A percentile compares a stretch with the other conserved stretches of the same genome.
Conservation (phyloP, 2,797 vertebrate genomes). For the Bucorvus abyssinicus region DNA sequence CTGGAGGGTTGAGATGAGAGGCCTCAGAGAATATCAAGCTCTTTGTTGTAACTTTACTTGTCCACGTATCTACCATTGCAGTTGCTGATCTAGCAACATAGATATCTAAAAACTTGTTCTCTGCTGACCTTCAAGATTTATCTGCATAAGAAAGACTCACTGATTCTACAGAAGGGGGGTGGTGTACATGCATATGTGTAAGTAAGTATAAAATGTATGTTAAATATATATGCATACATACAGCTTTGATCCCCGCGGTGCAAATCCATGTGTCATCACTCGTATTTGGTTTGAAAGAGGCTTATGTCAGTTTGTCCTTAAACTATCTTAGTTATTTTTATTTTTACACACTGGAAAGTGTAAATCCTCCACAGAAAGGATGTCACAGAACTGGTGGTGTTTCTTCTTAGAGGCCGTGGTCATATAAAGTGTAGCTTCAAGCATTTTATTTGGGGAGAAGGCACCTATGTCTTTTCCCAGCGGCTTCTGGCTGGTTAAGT, state of each 20-base stretch:
- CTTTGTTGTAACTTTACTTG: fast-evolving
- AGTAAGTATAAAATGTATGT: neutral
- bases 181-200: neutral
- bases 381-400: neutral
- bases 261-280: neutral
- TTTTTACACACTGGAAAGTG: neutral
- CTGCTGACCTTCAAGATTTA: neutral
- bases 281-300: neutral
- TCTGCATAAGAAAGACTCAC: neutral
- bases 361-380: neutral
- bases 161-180: neutral
- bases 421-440: neutral
- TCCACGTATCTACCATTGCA: neutral
- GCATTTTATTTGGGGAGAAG: neutral
- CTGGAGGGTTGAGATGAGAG: neutral
- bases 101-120: neutral
- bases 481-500: neutral
- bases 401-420: neutral
- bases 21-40: neutral
- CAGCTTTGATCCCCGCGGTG: neutral
- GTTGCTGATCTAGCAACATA: neutral
- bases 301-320: neutral
- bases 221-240: neutral
- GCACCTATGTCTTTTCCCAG: neutral
- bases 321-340: neutral